Evolutionary conservation across 2,113 vertebrate genomes (phyloP), one percentile per base, ranked within the genome.

Genomic region (Brachirus orientalis): DNA sequence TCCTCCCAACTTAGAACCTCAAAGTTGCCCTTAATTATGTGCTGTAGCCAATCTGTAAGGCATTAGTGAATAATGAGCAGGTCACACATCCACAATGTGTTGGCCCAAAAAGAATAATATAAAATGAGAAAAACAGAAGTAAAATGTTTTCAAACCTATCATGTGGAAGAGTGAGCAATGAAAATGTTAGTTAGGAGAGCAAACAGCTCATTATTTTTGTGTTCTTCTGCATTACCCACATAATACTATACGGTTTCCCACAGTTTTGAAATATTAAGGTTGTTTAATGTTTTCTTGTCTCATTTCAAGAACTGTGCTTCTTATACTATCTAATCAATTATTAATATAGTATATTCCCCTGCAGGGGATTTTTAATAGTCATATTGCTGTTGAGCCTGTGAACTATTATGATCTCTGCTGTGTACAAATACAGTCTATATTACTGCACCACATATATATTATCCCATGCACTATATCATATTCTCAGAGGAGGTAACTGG

Each of bases 231-330:
- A 59, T 37, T 43, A 7, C 33, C 12, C 4, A 8, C 9, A 43
- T 22, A 9, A 44, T 19, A 28, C 6, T 14, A n/a, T n/a, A 37
- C 16, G 28, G 16, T 60, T 71, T 20, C 65, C 45, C 41, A 43
- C 28, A 57, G 38, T 52, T 51, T 63, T 38, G 41, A 54, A 45
- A 66, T 36, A 47, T 22, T 48, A 18, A 53, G 0, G 7, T 10
- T 44, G 10, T 67, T 62, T 40, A 51, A 50, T 45, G 40, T 14
- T 16, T 66, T 71, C 22, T 53, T 65, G 33, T 61, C 59, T 52
- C 16, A 67, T 52, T 66, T 22, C 11, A 43, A 46, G 19, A 55
- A 44, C 41, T 47, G 0, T 37, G 37, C 3, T 44, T 60, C 43
- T 35, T 37, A 37, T 19, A 54, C n/a, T 8, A 1, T 54, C 37